A percentile compares a stretch with the other conserved stretches of the same genome.
These are phyloP conservation scores for Lomographa bimaculata DNA, from an alignment of 2,888 invertebrate genomes.

Conservation along the genomic window DNA sequence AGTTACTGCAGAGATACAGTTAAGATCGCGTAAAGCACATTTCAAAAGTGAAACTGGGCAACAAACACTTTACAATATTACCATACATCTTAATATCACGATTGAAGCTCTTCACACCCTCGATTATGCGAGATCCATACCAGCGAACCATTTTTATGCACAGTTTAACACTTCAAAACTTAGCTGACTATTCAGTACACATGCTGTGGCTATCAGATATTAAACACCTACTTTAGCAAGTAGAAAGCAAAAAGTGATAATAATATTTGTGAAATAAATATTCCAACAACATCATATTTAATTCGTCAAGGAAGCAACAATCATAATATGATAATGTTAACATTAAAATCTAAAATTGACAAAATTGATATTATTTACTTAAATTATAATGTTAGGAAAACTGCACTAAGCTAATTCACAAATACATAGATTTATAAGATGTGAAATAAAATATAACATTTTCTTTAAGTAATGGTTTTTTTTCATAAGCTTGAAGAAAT, in stretches of 20 bases:
- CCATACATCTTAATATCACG: slow-evolving; percentile 66
- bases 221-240: too few species aligned
- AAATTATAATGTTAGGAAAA: slow-evolving; percentile 60
- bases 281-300: too few species aligned
- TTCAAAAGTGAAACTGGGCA: slow-evolving; percentile 73
- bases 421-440: slow-evolving; percentile 35
- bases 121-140: slow-evolving; percentile 52
- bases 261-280: too few species aligned
- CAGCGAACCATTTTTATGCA: slow-evolving; percentile 64
- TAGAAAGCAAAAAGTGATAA: too few species aligned
- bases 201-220: slow-evolving; percentile 38
- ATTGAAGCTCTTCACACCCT: slow-evolving; percentile 60
- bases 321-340: slow-evolving; percentile 55
- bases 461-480: slow-evolving; percentile 7
- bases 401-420: slow-evolving; percentile 47
- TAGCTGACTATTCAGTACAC: slow-evolving; percentile 41
- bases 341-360: slow-evolving; percentile 82
- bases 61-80: slow-evolving; percentile 58
- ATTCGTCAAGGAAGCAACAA: slow-evolving; percentile 48
- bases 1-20: slow-evolving; percentile 62
- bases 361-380: slow-evolving; percentile 82
- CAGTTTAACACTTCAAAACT: slow-evolving; percentile 67
- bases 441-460: too few species aligned
- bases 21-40: slow-evolving; percentile 58
- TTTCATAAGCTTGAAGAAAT: slow-evolving; percentile 20